Evolutionary conservation across 1,140 invertebrate genomes (phyloP).

Genomic region (Drosophila rhopaloa): DNA sequence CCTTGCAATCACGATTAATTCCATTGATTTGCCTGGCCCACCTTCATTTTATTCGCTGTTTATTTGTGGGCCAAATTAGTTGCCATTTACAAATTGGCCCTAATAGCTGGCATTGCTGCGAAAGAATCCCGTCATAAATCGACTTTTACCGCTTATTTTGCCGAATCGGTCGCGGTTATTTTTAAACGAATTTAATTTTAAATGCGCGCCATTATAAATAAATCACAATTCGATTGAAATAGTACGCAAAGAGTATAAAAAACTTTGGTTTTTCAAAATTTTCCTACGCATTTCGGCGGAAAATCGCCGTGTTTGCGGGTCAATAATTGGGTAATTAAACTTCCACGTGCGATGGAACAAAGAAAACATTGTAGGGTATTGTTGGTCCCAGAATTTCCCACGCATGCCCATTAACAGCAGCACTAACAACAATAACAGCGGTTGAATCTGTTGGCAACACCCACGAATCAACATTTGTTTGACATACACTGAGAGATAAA

Average conservation of each 20-base stretch:
- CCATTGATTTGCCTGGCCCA: slow-evolving; percentile 43
- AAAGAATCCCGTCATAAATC: slow-evolving; percentile 49
- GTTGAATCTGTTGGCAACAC: slow-evolving; percentile 27
- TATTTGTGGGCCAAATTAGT: slow-evolving; percentile 46
- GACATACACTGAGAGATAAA: slow-evolving; percentile 11
- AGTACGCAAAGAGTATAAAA: slow-evolving; percentile 13
- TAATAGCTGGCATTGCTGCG: slow-evolving; percentile 25
- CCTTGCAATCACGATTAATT: slow-evolving; percentile 50
- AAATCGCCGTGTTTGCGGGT: slow-evolving; percentile 29
- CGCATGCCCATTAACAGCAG: slow-evolving; percentile 39
- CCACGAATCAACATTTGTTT: slow-evolving; percentile 34
- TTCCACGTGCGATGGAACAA: slow-evolving; percentile 26
- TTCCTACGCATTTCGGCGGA: slow-evolving; percentile 37
- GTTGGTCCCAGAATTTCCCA: slow-evolving; percentile 42
- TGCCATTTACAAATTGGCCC: slow-evolving; percentile 55
- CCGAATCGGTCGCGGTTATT: slow-evolving; percentile 29
- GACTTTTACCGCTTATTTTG: slow-evolving; percentile 23
- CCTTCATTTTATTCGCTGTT: slow-evolving; percentile 17
- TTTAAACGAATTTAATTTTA: slow-evolving; percentile 51
- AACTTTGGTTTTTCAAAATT: slow-evolving; percentile 5
- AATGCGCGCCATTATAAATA: slow-evolving; percentile 48
- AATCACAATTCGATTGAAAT: slow-evolving; percentile 47
- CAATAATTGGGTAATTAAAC: slow-evolving; percentile 36
- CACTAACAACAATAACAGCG: slow-evolving; percentile 25
- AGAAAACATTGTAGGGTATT: slow-evolving; percentile 32